phyloP scores from a whole-genome alignment of 2,888 invertebrate species.

The Stegana nigrithorax region DNA sequence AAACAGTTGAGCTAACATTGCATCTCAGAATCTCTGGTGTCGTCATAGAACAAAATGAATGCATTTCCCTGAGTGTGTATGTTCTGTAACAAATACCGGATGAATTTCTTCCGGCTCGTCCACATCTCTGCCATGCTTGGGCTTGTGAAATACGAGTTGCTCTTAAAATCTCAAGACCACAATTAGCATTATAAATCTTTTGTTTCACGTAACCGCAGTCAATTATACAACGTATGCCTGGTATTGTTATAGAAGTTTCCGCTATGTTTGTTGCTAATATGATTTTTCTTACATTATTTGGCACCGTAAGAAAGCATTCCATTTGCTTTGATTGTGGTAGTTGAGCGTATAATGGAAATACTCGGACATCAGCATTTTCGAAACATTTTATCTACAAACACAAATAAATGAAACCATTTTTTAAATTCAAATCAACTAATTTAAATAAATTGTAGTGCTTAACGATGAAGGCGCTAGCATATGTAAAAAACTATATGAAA shows the following conservation, averaged over 20 bases:
- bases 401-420: no score
- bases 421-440: no score
- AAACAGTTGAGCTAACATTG: conserved; percentile 70
- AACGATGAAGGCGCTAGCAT: no score
- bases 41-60: conserved; percentile 77
- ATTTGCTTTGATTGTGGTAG: conserved; percentile 88
- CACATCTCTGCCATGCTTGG: conserved; percentile 93
- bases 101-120: conserved; percentile 89
- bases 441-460: no score
- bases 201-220: conserved; percentile 94
- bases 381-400: conserved; percentile 70
- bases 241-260: conserved; percentile 97
- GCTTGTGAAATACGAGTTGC: conserved; percentile 89
- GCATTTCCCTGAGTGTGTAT: conserved; percentile 84
- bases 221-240: conserved; percentile 89
- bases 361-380: conserved; percentile 75
- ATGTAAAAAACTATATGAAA: no score
- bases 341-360: conserved; percentile 92
- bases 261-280: conserved; percentile 97
- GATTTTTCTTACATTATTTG: conserved; percentile 85
- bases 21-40: conserved; percentile 89
- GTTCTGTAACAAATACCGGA: conserved; percentile 89
- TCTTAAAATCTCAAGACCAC: conserved; percentile 85
- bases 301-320: conserved; percentile 83
- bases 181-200: conserved; percentile 83